Evolutionary conservation across 2,888 invertebrate species (phyloP).

Genomic region (Campopleginae sp.): DNA sequence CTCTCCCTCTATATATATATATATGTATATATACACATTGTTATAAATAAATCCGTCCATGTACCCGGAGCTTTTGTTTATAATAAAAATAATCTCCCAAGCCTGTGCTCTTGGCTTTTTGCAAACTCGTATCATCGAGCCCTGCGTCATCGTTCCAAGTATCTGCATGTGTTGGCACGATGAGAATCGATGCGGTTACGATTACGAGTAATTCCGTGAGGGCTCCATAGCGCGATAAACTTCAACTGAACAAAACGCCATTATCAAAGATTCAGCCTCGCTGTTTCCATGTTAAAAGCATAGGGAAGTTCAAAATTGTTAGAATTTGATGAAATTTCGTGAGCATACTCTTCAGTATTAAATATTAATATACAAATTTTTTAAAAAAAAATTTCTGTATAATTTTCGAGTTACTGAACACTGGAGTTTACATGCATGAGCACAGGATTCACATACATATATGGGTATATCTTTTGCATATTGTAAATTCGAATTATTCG

Average conservation of each 20-base stretch:
- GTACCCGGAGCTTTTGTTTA: constrained; percentile 26
- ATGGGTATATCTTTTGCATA: no score
- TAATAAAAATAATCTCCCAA: not conserved
- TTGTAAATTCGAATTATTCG: no score
- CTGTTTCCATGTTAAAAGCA: no score
- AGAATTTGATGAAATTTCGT: no score
- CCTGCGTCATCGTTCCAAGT: not conserved
- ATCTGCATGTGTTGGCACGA: not conserved
- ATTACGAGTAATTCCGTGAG: not conserved
- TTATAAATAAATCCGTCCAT: constrained; percentile 9
- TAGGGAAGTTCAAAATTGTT: no score
- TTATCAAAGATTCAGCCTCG: not conserved
- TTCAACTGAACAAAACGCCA: not conserved
- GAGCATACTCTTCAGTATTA: no score
- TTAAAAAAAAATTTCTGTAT: no score
- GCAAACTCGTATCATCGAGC: not conserved
- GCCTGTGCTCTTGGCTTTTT: not conserved
- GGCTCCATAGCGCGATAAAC: not conserved
- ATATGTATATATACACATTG: not conserved
- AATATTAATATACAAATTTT: no score
- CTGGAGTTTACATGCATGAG: no score
- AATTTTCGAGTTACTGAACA: no score
- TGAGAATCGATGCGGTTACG: not conserved
- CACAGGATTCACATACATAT: no score
- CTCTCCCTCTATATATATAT: no score